Evolutionary conservation across 1,140 invertebrate genomes (phyloP).

Genomic region (Trachelipus rathkii): DNA sequence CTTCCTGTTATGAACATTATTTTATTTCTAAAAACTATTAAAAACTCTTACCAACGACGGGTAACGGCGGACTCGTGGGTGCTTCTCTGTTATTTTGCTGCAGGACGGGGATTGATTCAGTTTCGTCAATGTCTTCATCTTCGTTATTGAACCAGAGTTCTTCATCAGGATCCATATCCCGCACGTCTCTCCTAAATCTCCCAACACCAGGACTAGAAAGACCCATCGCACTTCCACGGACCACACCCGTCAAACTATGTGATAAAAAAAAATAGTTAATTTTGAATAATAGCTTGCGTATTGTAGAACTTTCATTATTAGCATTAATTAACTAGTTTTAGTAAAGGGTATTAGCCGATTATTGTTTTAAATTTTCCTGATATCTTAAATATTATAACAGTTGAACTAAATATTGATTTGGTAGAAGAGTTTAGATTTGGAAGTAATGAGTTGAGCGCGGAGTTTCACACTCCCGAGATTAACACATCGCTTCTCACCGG

Average conservation of each 20-base stretch:
- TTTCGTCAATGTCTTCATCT: constrained; percentile 67
- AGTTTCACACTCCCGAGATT: too few relatives aligned
- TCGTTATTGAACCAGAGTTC: constrained; percentile 99
- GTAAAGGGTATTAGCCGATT: constrained; percentile 53
- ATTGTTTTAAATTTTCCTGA: too few relatives aligned
- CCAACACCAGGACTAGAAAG: constrained; percentile 9
- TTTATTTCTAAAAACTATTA: too few relatives aligned
- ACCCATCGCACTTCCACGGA: constrained; percentile 12
- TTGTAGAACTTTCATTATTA: too few relatives aligned
- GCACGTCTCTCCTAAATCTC: constrained; percentile 80
- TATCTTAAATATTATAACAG: too few relatives aligned
- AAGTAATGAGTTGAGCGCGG: too few relatives aligned
- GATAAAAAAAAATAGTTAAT: background rate
- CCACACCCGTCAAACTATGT: constrained; percentile 22
- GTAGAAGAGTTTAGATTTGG: too few relatives aligned
- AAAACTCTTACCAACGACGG: background rate
- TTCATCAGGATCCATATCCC: constrained; percentile 92
- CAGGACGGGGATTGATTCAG: constrained; percentile 57
- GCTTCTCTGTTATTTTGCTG: constrained; percentile 6
- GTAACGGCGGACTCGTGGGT: constrained; percentile 12
- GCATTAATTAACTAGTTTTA: background rate
- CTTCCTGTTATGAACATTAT: too few relatives aligned
- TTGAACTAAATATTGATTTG: too few relatives aligned
- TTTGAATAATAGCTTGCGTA: background rate
- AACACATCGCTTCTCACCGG: too few relatives aligned